Evolutionary conservation across 2,888 invertebrate species (phyloP).

Genomic region (Oscheius sp.): DNA sequence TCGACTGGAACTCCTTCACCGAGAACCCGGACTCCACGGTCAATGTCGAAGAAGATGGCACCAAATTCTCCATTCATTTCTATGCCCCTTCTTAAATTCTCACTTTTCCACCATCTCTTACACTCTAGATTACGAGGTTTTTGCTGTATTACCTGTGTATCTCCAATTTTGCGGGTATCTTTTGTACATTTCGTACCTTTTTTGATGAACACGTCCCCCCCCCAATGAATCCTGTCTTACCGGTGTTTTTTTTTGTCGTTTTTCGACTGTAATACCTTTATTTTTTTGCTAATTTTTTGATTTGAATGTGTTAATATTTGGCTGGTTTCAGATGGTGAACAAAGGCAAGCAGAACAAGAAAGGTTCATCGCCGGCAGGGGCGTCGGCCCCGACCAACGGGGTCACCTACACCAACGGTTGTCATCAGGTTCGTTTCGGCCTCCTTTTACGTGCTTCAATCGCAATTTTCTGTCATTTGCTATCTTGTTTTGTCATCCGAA

Average conservation of each 20-base stretch:
- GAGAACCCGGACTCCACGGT: neutral
- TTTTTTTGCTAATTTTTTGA: neutral
- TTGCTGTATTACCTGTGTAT: too few relatives aligned
- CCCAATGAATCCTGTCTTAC: too few relatives aligned
- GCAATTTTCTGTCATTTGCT: neutral
- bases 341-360: constrained; percentile 24
- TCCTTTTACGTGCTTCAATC: too few relatives aligned
- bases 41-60: constrained; percentile 18
- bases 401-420: neutral
- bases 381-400: constrained; percentile 11
- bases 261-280: too few relatives aligned
- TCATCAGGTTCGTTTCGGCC: neutral
- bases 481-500: neutral
- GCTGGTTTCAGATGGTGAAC: neutral
- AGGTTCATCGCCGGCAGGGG: neutral
- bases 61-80: constrained; percentile 6
- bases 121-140: too few relatives aligned
- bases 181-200: too few relatives aligned
- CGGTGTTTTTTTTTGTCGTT: too few relatives aligned
- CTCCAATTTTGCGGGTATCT: too few relatives aligned
- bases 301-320: neutral
- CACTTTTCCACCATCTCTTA: too few relatives aligned
- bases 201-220: too few relatives aligned
- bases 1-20: constrained; percentile 39
- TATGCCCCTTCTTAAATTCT: neutral